Evolutionary conservation across 2,888 invertebrate genomes (phyloP), one percentile per base, ranked within the genome.

Genomic region (Caenorhabditis sp.): DNA sequence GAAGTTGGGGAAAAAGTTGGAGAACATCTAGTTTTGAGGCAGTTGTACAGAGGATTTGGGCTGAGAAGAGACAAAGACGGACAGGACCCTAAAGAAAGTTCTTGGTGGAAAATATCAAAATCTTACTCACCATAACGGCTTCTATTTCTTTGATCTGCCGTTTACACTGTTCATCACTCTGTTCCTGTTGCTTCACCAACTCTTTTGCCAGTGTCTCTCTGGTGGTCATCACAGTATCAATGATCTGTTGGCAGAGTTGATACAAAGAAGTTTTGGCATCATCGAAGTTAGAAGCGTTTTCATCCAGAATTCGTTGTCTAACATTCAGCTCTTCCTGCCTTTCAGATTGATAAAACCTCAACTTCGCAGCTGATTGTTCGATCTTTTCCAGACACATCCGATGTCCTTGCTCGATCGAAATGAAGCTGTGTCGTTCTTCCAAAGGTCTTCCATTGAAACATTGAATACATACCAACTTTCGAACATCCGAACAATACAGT

Each of bases 331-430:
- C 95, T 89, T 95, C 95, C 47, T 94, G 93, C 0, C 95, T 94
- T 0, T 95, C 95, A 12, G 94, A 94, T 69, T 87, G 87, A 70
- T 83, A 85, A 14, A 82, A 68, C 31, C 93, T 92, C 90, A 94
- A 93, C 93, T 94, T 92, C 81, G 94, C 93, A 49, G 95, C 93
- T 58, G 95, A 94, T 69, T 95, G 93, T 90, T 95, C 95, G 90
- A 95, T 93, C 89, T 95, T 95, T 91, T 95, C 95, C 77, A 94
- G 94, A 31, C 95, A 94, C 92, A 95, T 95, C 80, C 94, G 94
- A 93, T 95, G 95, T n/a, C 95, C 95, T 47, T 94, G 95, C 89
- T 95, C 95, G 86, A 95, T 94, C 90, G 95, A 95, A 26, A 95
- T 94, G 92, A 95, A 95, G 90, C 95, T 95, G 3, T 95, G 93